Evolutionary conservation across 2,888 invertebrate species (phyloP).

Genomic region (Syritta pipiens): DNA sequence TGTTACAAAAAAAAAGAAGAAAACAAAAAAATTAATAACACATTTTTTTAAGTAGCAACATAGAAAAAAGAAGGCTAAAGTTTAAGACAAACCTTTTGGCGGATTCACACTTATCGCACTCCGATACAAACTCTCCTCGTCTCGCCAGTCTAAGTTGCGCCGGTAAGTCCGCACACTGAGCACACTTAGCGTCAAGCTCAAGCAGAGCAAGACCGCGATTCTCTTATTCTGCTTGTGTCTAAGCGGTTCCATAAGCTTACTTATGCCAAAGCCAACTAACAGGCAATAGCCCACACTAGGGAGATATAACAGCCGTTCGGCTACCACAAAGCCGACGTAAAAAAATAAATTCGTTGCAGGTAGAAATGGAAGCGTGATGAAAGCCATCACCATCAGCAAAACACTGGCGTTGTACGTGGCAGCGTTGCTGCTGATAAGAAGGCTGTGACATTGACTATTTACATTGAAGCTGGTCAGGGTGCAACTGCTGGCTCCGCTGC

Average conservation of each 20-base stretch:
- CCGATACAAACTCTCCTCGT: slow-evolving; percentile 94
- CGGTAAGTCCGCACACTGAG: slow-evolving; percentile 88
- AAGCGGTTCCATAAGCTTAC: slow-evolving; percentile 77
- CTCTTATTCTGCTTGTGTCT: slow-evolving; percentile 75
- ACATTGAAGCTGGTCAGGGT: slow-evolving; percentile 68
- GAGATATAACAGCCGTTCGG: slow-evolving; percentile 96
- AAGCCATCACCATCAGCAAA: slow-evolving; percentile 84
- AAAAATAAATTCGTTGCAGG: slow-evolving; percentile 98
- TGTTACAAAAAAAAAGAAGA: slow-evolving; percentile 80
- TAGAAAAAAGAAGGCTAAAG: not conserved
- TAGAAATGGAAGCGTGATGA: slow-evolving; percentile 94
- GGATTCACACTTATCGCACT: slow-evolving; percentile 96
- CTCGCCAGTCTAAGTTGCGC: slow-evolving; percentile 94
- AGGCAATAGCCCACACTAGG: slow-evolving; percentile 97
- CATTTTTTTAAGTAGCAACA: not conserved
- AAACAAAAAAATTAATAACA: slow-evolving; percentile 1
- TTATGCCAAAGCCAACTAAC: slow-evolving; percentile 88
- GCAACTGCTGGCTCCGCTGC: slow-evolving; percentile 75
- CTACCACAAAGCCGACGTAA: slow-evolving; percentile 99
- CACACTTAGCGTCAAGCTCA: slow-evolving; percentile 83
- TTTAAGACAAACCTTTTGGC: slow-evolving; percentile 89
- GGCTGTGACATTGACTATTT: slow-evolving; percentile 65
- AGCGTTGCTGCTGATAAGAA: slow-evolving; percentile 62
- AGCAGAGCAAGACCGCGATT: slow-evolving; percentile 74
- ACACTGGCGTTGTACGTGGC: slow-evolving; percentile 74